Percentiles rank a stretch among this genome's conserved stretches.
Conservation (phyloP, 2,888 invertebrate species). For the Dexiosoma caninum region DNA sequence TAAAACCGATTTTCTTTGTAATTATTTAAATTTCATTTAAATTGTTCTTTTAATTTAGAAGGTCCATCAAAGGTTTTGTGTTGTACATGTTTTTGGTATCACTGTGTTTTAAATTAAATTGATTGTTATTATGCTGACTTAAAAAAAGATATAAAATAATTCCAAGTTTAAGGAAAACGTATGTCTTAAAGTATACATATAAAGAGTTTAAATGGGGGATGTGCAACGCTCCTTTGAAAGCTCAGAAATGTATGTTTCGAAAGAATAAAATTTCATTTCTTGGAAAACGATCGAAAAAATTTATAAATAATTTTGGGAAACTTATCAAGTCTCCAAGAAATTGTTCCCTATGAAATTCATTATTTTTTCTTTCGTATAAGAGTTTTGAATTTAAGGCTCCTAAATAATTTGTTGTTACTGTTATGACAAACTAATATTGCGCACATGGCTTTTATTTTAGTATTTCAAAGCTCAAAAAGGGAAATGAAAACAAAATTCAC, state of each 20-base stretch:
- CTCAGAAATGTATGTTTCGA: not conserved
- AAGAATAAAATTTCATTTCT: too few relatives aligned
- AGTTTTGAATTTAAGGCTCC: too few relatives aligned
- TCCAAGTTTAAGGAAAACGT: not conserved
- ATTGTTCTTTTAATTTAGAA: conserved; percentile 7
- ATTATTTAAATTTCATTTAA: conserved; percentile 38
- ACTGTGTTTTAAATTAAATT: not conserved
- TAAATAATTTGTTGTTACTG: not conserved
- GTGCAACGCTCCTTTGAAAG: not conserved
- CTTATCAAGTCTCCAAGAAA: too few relatives aligned
- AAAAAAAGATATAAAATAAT: not conserved
- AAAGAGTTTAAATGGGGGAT: not conserved
- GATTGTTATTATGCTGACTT: not conserved
- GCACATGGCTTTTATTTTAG: conserved; percentile 26
- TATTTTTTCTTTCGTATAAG: too few relatives aligned
- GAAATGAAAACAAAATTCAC: not conserved
- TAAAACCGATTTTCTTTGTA: conserved; percentile 5
- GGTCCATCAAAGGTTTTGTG: not conserved
- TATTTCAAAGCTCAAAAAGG: not conserved
- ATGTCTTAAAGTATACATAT: too few relatives aligned
- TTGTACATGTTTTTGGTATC: not conserved
- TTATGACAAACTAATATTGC: conserved; percentile 33
- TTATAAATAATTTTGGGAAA: too few relatives aligned
- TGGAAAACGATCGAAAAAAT: too few relatives aligned
- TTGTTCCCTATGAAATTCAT: too few relatives aligned